Evolutionary conservation across 2,888 invertebrate genomes (phyloP), one percentile per base, ranked within the genome.

Genomic region (Atrina japonica): DNA sequence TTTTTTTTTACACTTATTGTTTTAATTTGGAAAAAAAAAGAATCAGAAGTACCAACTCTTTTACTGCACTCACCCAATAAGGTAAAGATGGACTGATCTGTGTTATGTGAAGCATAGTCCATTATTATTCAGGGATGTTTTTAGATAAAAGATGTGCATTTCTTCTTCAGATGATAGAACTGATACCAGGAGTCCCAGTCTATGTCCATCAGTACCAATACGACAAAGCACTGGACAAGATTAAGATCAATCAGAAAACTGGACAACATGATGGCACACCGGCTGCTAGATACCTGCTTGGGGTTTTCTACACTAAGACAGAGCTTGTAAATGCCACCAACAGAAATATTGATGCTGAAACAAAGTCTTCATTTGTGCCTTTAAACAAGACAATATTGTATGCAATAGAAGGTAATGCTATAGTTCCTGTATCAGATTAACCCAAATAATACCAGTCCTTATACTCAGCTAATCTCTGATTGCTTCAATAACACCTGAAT

Each of bases 321-420:
- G 52, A 52, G 14, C 27, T 52, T 2, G n/a, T 52, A 2, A 27
- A n/a, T 27, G 52, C 29, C 27, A 27, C 25, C 27, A 52, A 52
- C 35, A 35, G 35, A 35, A 11, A 35, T 5, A 35, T 35, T 5
- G 35, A 35, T 35, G 35, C 6, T 6, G 27, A 27, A 16, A 52
- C 14, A 27, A 7, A 25, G 27, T 16, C 25, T 16, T n/a, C 27
- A n/a, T 29, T 52, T 27, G 52, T 29, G 27, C 52, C 52, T 25
- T 9, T 52, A 5, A 35, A 35, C 35, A 35, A 35, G 11, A 35
- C 35, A 5, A 52, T 52, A 29, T 27, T 52, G 2, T 29, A 52
- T 25, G 52, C 52, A 25, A 52, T 52, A 11, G 52, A 52, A 52
- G 52, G 52, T 52, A 52, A 35, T 35, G 35, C 5, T 35, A 35